phyloP scores from a whole-genome alignment of 1,140 invertebrate genomes.

The Eumaeus atala region DNA sequence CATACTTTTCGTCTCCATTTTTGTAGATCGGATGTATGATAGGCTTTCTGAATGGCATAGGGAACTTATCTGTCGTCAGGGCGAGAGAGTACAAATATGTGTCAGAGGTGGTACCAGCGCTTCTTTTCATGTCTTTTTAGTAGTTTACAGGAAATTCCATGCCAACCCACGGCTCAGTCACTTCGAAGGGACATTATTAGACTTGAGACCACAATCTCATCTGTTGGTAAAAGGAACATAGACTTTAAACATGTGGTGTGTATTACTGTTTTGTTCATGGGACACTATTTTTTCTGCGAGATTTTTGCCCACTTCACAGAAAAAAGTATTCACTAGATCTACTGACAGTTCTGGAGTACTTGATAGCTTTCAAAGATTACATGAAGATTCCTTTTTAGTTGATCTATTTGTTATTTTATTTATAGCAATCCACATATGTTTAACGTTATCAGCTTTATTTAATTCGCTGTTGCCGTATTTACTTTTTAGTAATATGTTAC shows the following conservation, averaged over 20 bases:
- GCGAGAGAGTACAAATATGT: too few species aligned
- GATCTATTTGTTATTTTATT: background rate
- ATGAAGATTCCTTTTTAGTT: background rate
- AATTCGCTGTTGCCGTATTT: constrained; percentile 16
- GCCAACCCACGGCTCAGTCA: constrained; percentile 15
- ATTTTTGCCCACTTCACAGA: constrained; percentile 12
- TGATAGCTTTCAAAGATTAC: background rate
- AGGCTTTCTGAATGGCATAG: too few species aligned
- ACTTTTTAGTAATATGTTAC: constrained; percentile 15
- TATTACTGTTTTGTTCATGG: too few species aligned
- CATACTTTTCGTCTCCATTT: too few species aligned
- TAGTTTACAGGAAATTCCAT: constrained; percentile 15
- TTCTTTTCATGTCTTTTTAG: too few species aligned
- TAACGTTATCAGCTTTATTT: background rate
- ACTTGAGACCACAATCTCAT: background rate
- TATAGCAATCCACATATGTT: background rate
- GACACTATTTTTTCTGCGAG: constrained; percentile 3
- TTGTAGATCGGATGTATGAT: too few species aligned
- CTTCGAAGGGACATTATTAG: constrained; percentile 12
- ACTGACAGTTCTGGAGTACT: constrained; percentile 2
- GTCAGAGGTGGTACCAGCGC: too few species aligned
- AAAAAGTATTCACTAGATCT: constrained; percentile 6
- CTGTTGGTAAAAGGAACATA: constrained; percentile 8
- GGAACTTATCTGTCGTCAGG: too few species aligned
- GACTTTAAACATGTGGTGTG: background rate